Evolutionary conservation across 1,140 invertebrate genomes (phyloP), one percentile per base, ranked within the genome.

Genomic region (Coenobita brevimanus): DNA sequence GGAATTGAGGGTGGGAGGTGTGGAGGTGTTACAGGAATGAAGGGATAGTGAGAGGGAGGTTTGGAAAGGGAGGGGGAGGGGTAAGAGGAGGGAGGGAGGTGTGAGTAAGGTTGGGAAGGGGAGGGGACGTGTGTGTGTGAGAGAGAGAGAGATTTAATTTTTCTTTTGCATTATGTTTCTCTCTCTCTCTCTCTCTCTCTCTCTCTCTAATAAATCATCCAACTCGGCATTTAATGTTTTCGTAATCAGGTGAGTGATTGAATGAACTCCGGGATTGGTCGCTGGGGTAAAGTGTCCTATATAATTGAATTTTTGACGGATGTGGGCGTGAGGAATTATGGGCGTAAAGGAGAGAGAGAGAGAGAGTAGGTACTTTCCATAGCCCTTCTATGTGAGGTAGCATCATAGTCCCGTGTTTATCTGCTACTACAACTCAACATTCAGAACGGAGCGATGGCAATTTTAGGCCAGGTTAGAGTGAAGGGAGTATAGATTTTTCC

Each of bases 201-300:
- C n/a, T n/a, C n/a, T 50, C 54, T 84, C 75, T 60, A 84, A 84
- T 84, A 75, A 84, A 75, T 84, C 71, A 84, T 57, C 21, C 54
- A 82, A 84, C 82, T 84, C 43, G 46, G 24, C 71, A 43, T 84
- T 71, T 84, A 84, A 84, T 84, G 82, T 84, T 84, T 83, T 84
- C 60, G 82, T 84, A 84, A 84, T 84, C 75, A 84, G 69, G 57
- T 75, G 82, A 84, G 69, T 75, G 82, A 84, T 82, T 82, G 79
- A 82, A 82, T 84, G 82, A 69, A 75, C 75, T 75, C 73, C 46
- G 41, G 82, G 82, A 75, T 75, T 75, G 73, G 57, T 84, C 73
- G 82, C 75, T 60, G 24, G 57, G 69, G 38, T 60, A 84, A 75
- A 84, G 43, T 81, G 60, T 57, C 30, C 15, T 6, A 3, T 10